Base-by-base conservation (phyloP, 1,140 invertebrate species). In the Aethina tumida region DNA sequence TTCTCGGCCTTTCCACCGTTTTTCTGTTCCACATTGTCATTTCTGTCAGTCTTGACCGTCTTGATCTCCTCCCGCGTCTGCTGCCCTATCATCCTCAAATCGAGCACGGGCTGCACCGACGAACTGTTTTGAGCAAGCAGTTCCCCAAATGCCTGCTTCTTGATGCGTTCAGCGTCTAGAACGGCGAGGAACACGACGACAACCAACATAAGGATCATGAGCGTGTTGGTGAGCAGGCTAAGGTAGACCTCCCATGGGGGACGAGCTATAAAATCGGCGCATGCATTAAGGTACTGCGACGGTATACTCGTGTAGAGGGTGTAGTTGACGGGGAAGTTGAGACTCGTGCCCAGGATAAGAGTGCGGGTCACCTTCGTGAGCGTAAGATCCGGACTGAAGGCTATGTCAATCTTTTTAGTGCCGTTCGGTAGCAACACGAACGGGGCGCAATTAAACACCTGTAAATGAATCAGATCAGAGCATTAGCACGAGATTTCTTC, bases 381-480 rank as follows among this genome's bases (percentile, higher is more conserved):
- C 3, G 92, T 91, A 56, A 93, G 95, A 67, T 97, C 94, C 5
- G 93, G 84, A 1, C 86, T 87, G 61, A 93, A 96, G 35, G 84
- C 81, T 47, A 97, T 85, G 53, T 95, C 87, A 17, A 97, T 78
- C 58, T 82, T 83, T 49, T 73, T 74, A n/a, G 80, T 84, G 6
- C 73, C 74, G 63, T 95, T 94, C 9, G 91, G 85, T 35, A 66
- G 63, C 21, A 97, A 66, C 24, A 75, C 66, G 58, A 95, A 92
- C 6, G 82, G 74, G 15, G 73, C 68, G 63, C 93, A 96, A 51
- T 93, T 82, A 13, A 90, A 63, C 22, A 58, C 51, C 46, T 56
- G 41, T 39, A 53, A 95, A 8, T 9, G 25, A 41, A 12, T 21
- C 13, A 12, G 9, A 39, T 19, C 13, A 39, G 18, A 18, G 29